A percentile compares a stretch with the other conserved stretches of the same genome.
Evolutionary conservation across 64 coral and sea anemone species (phyloP).

Genomic region (Montipora cactus): DNA sequence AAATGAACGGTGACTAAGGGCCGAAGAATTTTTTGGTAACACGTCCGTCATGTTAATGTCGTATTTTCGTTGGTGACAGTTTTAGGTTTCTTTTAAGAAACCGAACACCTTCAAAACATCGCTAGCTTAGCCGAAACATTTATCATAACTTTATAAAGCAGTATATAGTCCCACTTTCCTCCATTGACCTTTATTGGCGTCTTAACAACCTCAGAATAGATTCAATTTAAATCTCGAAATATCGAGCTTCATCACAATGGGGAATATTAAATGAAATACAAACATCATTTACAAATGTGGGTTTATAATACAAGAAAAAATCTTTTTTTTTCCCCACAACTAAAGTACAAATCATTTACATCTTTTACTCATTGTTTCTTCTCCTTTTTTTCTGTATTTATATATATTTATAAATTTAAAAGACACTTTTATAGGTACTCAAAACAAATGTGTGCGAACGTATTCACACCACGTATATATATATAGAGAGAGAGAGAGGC

Average conservation of each 20-base stretch:
- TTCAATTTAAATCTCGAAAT: slow-evolving; percentile 45
- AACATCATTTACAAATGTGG: slow-evolving; percentile 63
- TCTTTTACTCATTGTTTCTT: slow-evolving; percentile 23
- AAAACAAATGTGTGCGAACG: slow-evolving; percentile 25
- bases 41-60: neutral
- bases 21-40: neutral
- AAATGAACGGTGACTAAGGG: neutral
- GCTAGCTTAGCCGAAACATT: neutral
- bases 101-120: neutral
- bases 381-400: slow-evolving; percentile 38
- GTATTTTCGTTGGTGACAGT: neutral
- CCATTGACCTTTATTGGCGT: slow-evolving; percentile 46
- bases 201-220: slow-evolving; percentile 48
- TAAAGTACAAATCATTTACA: slow-evolving; percentile 57
- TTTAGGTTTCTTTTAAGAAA: neutral
- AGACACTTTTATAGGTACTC: slow-evolving; percentile 41
- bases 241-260: slow-evolving; percentile 41
- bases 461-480: slow-evolving; percentile 25
- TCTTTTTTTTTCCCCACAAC: slow-evolving; percentile 40
- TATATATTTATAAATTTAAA: slow-evolving; percentile 58
- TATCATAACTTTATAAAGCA: neutral
- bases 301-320: slow-evolving; percentile 34
- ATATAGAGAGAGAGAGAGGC: neutral
- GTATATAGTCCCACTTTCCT: neutral
- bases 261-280: slow-evolving; percentile 40